Conservation (phyloP, 1,140 invertebrate species). For the Potamilus streckersoni region DNA sequence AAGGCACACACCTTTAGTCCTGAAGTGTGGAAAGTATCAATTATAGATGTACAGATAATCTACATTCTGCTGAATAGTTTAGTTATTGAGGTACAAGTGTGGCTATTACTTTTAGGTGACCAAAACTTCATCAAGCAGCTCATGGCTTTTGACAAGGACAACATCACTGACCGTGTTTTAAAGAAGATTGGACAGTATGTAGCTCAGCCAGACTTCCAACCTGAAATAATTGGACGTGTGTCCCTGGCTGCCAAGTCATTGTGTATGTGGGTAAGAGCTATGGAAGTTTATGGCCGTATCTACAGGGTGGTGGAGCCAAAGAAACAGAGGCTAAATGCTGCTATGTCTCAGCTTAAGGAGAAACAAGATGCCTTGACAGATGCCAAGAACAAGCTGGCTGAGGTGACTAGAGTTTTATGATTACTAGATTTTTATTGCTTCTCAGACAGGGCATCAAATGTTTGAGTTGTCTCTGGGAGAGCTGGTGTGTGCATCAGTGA, state of each 20-base stretch:
- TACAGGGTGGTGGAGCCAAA: constrained; percentile 87
- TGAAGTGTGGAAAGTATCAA: no score
- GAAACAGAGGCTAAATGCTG: constrained; percentile 80
- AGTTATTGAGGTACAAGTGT: background rate
- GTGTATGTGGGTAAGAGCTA: constrained; percentile 90
- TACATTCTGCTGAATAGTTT: no score
- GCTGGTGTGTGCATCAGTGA: no score
- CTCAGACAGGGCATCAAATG: no score
- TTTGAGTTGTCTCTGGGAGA: no score
- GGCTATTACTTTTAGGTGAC: constrained; percentile 56
- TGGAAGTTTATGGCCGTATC: constrained; percentile 88
- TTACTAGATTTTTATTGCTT: background rate
- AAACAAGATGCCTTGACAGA: constrained; percentile 82
- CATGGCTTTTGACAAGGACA: constrained; percentile 88
- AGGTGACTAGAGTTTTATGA: constrained; percentile 47
- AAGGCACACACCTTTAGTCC: no score
- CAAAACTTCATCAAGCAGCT: constrained; percentile 74
- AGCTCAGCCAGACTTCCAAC: constrained; percentile 84
- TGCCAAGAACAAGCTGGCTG: constrained; percentile 79
- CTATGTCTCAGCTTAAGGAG: constrained; percentile 77
- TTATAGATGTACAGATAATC: no score
- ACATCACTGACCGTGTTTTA: constrained; percentile 83
- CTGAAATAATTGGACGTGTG: constrained; percentile 76
- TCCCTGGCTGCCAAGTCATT: constrained; percentile 84
- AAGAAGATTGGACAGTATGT: constrained; percentile 84